Evolutionary conservation across 2,797 vertebrate genomes (phyloP).

Genomic region (Melanogrammus aeglefinus): DNA sequence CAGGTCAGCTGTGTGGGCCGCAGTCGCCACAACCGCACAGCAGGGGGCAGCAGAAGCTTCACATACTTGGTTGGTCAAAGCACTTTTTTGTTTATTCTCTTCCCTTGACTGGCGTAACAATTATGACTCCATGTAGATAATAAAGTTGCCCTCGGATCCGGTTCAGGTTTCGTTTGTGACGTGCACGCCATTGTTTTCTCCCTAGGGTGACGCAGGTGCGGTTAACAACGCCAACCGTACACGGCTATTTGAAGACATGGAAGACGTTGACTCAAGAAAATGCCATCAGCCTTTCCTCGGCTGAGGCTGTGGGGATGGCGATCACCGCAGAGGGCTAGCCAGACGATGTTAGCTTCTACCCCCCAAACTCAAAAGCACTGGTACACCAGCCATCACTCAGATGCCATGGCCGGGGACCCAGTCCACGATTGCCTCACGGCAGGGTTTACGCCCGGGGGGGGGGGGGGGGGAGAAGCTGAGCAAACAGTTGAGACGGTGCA

Average conservation of each 20-base stretch:
- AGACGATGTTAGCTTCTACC: not conserved
- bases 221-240: not conserved
- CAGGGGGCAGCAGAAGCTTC: conserved; percentile 48
- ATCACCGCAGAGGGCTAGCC: not conserved
- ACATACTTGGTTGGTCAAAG: not conserved
- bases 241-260: not conserved
- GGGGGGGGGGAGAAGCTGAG: too few species aligned
- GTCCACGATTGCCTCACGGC: not conserved
- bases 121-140: not conserved
- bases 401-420: not conserved
- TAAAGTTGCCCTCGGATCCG: not conserved
- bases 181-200: not conserved
- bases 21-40: conserved; percentile 25
- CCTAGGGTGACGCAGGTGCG: not conserved
- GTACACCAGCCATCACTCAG: not conserved
- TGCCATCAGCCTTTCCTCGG: not conserved
- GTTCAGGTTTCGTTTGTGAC: not conserved
- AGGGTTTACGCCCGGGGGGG: too few species aligned
- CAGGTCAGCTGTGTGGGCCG: not conserved
- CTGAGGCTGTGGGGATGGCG: not conserved
- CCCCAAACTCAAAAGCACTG: not conserved
- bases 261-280: not conserved
- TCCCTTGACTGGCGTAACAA: not conserved
- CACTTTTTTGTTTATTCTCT: too few species aligned
- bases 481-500: not conserved